A percentile compares a stretch with the other conserved stretches of the same genome.
These are phyloP conservation scores for Sebastes schlegelii DNA, from an alignment of 2,113 vertebrate genomes.

Conservation along the genomic window DNA sequence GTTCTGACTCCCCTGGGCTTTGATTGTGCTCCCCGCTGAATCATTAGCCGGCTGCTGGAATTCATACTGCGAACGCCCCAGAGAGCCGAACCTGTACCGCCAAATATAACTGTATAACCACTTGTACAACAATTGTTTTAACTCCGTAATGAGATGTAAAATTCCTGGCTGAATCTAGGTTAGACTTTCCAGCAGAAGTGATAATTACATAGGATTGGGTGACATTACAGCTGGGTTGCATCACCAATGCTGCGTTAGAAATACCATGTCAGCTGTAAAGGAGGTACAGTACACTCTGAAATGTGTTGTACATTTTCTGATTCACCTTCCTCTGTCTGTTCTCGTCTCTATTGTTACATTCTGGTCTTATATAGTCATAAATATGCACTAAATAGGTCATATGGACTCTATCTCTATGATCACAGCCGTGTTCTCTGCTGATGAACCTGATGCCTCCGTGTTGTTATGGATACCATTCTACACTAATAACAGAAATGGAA, in stretches of 20 bases:
- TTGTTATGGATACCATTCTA: neutral
- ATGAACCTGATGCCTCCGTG: neutral
- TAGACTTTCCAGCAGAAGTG: constrained; percentile 33
- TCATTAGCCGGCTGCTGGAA: constrained; percentile 42
- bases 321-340: neutral
- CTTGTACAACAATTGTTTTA: constrained; percentile 37
- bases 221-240: constrained; percentile 62
- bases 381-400: neutral
- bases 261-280: constrained; percentile 1
- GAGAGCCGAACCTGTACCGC: constrained; percentile 21
- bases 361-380: neutral
- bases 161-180: constrained; percentile 52
- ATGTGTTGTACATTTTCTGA: neutral
- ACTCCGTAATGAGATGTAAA: constrained; percentile 31
- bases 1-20: constrained; percentile 34
- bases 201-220: constrained; percentile 14
- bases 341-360: constrained; percentile 3
- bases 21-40: constrained; percentile 42
- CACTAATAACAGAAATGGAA: neutral
- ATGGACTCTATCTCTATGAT: neutral
- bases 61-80: constrained; percentile 20
- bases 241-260: constrained; percentile 36
- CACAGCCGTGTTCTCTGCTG: neutral
- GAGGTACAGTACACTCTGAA: constrained; percentile 10
- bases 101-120: constrained; percentile 2